Percentiles rank a stretch among this genome's conserved stretches.
Evolutionary conservation across 2,888 invertebrate species (phyloP).

Genomic region (Oscheius myriophilus): DNA sequence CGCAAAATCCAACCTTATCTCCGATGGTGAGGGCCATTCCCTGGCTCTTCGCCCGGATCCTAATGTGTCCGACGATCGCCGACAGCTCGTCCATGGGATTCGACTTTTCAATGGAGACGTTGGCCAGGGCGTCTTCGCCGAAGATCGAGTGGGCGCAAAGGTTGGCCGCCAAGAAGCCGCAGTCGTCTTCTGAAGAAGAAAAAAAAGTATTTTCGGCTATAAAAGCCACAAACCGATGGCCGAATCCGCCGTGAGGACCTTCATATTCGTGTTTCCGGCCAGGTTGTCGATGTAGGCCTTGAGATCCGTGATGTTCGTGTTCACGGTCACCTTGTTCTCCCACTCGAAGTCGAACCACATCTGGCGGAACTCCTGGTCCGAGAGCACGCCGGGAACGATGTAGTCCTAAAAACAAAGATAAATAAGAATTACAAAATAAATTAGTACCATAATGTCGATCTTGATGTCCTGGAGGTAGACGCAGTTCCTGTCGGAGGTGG

Average conservation of each 20-base stretch:
- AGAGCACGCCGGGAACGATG: constrained; percentile 85
- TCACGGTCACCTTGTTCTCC: constrained; percentile 98
- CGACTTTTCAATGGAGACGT: constrained; percentile 92
- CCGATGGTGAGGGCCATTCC: constrained; percentile 98
- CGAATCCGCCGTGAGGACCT: constrained; percentile 90
- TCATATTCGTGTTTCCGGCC: constrained; percentile 95
- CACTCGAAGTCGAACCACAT: constrained; percentile 99
- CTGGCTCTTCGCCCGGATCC: constrained; percentile 98
- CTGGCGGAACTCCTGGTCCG: constrained; percentile 93
- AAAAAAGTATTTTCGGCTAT: background rate
- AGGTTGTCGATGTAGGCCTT: constrained; percentile 91
- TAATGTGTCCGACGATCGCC: constrained; percentile 93
- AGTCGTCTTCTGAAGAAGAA: constrained; percentile 79
- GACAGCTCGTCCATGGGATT: constrained; percentile 76
- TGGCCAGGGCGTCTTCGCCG: constrained; percentile 97
- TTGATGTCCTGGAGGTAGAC: constrained; percentile 95
- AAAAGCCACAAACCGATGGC: constrained; percentile 73
- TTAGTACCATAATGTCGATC: constrained; percentile 30
- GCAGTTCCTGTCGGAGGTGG: constrained; percentile 90
- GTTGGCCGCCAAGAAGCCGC: constrained; percentile 99
- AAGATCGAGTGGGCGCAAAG: constrained; percentile 86
- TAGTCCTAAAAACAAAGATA: constrained; percentile 84
- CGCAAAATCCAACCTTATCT: constrained; percentile 83
- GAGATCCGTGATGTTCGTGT: constrained; percentile 88
- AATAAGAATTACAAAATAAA: background rate